Conservation (phyloP, 2,888 invertebrate species). For the Phengaris alcon region DNA sequence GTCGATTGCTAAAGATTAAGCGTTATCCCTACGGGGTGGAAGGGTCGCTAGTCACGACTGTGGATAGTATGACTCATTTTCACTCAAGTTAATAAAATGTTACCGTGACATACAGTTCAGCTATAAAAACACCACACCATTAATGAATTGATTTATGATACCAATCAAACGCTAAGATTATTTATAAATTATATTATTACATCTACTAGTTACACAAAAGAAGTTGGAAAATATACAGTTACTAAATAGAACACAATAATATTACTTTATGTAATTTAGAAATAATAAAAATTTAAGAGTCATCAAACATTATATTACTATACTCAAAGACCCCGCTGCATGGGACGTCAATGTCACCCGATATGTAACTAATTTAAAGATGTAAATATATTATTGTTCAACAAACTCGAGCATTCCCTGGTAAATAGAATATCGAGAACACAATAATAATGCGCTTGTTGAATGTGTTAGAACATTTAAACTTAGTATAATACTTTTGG, state of each 20-base stretch:
- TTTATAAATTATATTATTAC: too few relatives aligned
- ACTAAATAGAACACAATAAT: too few relatives aligned
- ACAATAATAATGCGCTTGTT: background rate
- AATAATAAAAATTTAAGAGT: too few relatives aligned
- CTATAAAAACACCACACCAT: background rate
- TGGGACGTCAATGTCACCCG: too few relatives aligned
- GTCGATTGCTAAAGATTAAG: conserved; percentile 15
- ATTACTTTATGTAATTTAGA: too few relatives aligned
- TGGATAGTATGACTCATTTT: conserved; percentile 8
- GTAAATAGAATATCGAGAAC: background rate
- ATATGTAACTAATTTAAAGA: too few relatives aligned
- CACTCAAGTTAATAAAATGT: background rate
- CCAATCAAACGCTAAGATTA: too few relatives aligned
- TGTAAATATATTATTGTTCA: too few relatives aligned
- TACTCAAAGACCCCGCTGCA: too few relatives aligned
- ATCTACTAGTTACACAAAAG: too few relatives aligned
- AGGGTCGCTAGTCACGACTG: background rate
- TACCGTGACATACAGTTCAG: conserved; percentile 13
- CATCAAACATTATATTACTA: too few relatives aligned
- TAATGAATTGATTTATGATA: background rate
- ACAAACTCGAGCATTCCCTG: background rate
- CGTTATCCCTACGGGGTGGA: background rate
- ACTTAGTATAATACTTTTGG: background rate
- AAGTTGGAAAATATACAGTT: too few relatives aligned
- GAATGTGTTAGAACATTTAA: background rate